These are phyloP conservation scores for Corythaixoides concolor DNA, from an alignment of 2,113 vertebrate genomes.

Conservation along the genomic window DNA sequence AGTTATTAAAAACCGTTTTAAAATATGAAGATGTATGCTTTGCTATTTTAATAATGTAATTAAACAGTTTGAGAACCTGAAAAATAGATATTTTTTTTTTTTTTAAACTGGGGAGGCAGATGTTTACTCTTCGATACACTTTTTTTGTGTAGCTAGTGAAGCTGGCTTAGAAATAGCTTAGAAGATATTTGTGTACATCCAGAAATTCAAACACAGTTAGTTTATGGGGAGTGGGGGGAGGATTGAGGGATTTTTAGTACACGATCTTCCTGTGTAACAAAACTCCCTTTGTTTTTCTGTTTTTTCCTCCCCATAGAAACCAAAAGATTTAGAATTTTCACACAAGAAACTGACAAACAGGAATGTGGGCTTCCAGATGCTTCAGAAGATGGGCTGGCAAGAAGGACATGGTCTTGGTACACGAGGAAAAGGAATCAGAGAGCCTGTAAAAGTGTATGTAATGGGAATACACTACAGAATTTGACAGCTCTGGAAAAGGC, in stretches of 20 bases:
- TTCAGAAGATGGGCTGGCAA: constrained; percentile 98
- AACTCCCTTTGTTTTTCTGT: background rate
- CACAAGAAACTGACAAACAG: constrained; percentile 88
- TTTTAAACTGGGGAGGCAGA: background rate
- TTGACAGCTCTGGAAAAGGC: background rate
- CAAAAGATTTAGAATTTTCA: constrained; percentile 71
- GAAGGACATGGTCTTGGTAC: constrained; percentile 92
- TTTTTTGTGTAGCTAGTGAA: background rate
- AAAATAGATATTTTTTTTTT: background rate
- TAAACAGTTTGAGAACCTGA: background rate
- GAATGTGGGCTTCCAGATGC: constrained; percentile 96
- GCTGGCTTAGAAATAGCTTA: background rate
- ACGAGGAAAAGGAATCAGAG: constrained; percentile 87
- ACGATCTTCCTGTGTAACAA: background rate
- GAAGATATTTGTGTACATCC: background rate
- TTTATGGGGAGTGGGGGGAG: background rate
- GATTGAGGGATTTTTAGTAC: background rate
- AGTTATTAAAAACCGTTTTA: background rate
- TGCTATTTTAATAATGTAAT: background rate
- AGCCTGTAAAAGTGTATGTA: constrained; percentile 85
- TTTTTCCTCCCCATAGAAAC: constrained; percentile 48
- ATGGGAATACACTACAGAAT: background rate
- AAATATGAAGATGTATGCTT: background rate
- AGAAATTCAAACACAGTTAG: background rate
- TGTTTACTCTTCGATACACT: background rate